Conservation (phyloP, 2,888 invertebrate species). For the Omphaloscelis lunosa region DNA sequence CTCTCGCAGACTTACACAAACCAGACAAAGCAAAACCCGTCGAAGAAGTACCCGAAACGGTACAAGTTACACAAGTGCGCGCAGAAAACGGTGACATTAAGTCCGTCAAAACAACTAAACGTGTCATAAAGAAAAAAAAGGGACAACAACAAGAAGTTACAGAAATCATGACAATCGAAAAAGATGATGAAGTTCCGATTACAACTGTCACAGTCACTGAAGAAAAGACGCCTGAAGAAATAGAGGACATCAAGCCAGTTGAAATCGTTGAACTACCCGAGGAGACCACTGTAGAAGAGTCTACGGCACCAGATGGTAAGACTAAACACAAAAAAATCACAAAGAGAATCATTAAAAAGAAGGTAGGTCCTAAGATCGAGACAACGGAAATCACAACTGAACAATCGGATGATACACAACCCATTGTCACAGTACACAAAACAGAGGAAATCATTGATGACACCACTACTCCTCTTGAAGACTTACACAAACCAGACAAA, state of each 20-base stretch:
- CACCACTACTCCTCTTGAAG: background rate
- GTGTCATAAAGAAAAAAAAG: slow-evolving; percentile 69
- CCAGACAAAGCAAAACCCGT: too few species aligned
- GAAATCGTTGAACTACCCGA: slow-evolving; percentile 45
- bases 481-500: background rate
- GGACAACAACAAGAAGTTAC: slow-evolving; percentile 65
- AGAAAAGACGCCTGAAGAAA: slow-evolving; percentile 63
- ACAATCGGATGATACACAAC: slow-evolving; percentile 79
- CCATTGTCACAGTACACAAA: slow-evolving; percentile 53
- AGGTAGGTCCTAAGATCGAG: slow-evolving; percentile 73
- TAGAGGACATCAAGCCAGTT: slow-evolving; percentile 62
- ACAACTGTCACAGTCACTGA: slow-evolving; percentile 38
- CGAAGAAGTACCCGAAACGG: slow-evolving; percentile 6
- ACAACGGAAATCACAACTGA: slow-evolving; percentile 69
- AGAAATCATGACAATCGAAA: slow-evolving; percentile 54
- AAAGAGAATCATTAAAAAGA: slow-evolving; percentile 81
- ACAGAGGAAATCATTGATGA: slow-evolving; percentile 43
- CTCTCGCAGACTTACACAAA: too few species aligned
- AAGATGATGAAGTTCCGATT: slow-evolving; percentile 28
- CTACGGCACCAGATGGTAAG: slow-evolving; percentile 69
- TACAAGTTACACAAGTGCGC: slow-evolving; percentile 39
- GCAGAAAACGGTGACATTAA: slow-evolving; percentile 69
- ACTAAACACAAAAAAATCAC: slow-evolving; percentile 73
- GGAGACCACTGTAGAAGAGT: slow-evolving; percentile 33
- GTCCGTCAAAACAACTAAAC: slow-evolving; percentile 72